Conservation (phyloP, 2,888 invertebrate species). For the Trichopria drosophilae region DNA sequence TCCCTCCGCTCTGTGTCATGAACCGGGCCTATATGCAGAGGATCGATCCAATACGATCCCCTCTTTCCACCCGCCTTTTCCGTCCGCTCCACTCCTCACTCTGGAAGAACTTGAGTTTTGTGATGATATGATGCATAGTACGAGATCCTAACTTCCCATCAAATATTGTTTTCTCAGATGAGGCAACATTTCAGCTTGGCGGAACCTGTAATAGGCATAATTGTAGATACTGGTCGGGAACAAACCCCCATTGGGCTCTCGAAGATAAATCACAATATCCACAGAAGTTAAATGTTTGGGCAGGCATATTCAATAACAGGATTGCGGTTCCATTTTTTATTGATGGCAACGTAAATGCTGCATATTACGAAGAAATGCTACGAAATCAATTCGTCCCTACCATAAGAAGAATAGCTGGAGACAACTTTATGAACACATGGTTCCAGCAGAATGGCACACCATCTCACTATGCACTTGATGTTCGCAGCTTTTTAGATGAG, state of each 20-base stretch:
- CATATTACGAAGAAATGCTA: conserved; percentile 18
- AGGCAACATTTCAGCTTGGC: conserved; percentile 39
- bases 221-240: conserved; percentile 36
- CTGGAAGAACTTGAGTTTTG: no score
- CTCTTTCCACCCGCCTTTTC: no score
- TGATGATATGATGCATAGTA: conserved; percentile 19
- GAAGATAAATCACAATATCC: conserved; percentile 20
- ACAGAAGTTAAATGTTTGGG: conserved; percentile 14
- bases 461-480: no score
- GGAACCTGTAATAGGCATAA: conserved; percentile 40
- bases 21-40: no score
- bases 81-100: no score
- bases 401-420: no score
- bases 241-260: conserved; percentile 35
- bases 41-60: no score
- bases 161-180: conserved; percentile 37
- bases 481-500: no score
- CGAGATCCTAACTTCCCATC: conserved; percentile 20
- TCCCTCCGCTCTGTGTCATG: no score
- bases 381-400: no score
- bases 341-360: conserved; percentile 28
- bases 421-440: no score
- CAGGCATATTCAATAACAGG: conserved; percentile 8
- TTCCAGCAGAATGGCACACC: no score
- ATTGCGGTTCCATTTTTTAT: conserved; percentile 47